These are phyloP conservation scores for Eubasilissa regina DNA, from an alignment of 1,140 invertebrate genomes.

Conservation along the genomic window DNA sequence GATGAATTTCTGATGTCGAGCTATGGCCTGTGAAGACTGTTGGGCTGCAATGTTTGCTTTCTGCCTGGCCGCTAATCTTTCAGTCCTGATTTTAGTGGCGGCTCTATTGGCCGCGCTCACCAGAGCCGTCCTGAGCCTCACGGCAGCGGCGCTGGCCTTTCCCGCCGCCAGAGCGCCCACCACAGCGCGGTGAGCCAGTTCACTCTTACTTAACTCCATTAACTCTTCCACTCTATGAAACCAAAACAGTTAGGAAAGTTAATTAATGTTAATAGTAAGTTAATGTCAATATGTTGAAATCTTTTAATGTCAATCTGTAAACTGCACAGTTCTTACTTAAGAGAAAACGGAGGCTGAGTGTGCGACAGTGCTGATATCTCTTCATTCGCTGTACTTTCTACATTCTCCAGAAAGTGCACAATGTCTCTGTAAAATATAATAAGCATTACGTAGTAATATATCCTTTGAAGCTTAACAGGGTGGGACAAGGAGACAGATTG, in stretches of 20 bases:
- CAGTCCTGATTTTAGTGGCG: constrained; percentile 20
- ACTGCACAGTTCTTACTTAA: constrained; percentile 46
- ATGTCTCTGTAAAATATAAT: constrained; percentile 66
- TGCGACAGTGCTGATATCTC: constrained; percentile 60
- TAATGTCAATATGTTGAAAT: no score
- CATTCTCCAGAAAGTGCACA: constrained; percentile 70
- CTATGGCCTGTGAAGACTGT: constrained; percentile 37
- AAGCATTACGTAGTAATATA: constrained; percentile 21
- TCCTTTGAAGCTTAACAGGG: no score
- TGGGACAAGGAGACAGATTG: no score
- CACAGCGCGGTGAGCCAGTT: constrained; percentile 55
- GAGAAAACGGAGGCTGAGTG: constrained; percentile 55
- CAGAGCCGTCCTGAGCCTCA: constrained; percentile 46
- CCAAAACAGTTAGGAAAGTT: no score
- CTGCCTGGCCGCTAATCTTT: constrained; percentile 42
- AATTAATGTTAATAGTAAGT: no score
- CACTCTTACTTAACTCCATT: constrained; percentile 58
- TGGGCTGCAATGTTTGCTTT: constrained; percentile 48
- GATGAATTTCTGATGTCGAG: constrained; percentile 57
- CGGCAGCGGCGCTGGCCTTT: constrained; percentile 44
- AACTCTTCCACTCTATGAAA: constrained; percentile 52
- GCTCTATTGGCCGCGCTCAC: constrained; percentile 42
- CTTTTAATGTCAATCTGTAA: neutral
- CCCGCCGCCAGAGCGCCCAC: constrained; percentile 52
- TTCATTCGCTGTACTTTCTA: constrained; percentile 70